phyloP scores from a whole-genome alignment of 2,797 vertebrate genomes.

The Spinus pinus region DNA sequence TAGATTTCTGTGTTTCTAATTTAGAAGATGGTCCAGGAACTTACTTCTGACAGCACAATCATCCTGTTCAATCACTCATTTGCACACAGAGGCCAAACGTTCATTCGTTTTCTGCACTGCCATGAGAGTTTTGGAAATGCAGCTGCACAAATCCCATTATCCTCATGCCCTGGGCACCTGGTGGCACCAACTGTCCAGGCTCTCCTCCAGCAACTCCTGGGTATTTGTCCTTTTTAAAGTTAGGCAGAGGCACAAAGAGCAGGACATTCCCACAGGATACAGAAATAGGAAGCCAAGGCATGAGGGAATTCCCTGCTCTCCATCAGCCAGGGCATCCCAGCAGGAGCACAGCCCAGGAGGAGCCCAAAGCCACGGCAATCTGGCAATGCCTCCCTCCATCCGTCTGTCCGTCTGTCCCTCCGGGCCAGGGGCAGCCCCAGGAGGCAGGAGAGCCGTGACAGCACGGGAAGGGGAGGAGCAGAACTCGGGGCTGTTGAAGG shows the following conservation, averaged over 20 bases:
- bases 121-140: not conserved
- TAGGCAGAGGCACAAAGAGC: not conserved
- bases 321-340: not conserved
- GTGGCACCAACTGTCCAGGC: not conserved
- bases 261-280: not conserved
- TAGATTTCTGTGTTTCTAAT: not conserved
- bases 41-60: not conserved
- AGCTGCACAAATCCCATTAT: not conserved
- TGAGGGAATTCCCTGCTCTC: not conserved
- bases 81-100: not conserved
- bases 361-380: not conserved
- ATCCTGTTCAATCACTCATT: not conserved
- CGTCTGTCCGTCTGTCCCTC: not conserved
- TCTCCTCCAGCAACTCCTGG: not conserved
- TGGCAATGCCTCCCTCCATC: no score
- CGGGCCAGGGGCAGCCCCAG: not conserved
- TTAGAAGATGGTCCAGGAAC: not conserved
- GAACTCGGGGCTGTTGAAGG: not conserved
- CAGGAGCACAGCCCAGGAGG: not conserved
- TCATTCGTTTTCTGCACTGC: not conserved
- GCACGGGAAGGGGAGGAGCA: not conserved
- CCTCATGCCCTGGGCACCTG: not conserved
- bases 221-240: fast-evolving
- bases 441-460: not conserved
- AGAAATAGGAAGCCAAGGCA: not conserved